Evolutionary conservation across 2,888 invertebrate species (phyloP), one percentile per base, ranked within the genome.

Genomic region (Lycia hirtaria): DNA sequence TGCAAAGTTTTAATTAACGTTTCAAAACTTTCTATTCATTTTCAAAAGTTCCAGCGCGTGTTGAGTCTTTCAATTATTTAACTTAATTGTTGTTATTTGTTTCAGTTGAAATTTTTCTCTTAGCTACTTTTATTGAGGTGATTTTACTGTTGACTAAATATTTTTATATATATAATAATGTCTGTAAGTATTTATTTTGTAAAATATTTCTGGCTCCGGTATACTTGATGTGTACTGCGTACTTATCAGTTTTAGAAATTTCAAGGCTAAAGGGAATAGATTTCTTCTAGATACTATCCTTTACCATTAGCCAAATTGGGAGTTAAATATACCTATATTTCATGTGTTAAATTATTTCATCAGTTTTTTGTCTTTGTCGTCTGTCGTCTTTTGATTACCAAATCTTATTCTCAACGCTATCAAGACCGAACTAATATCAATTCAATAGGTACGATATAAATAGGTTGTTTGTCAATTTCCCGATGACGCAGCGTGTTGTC

Each of bases 381-480:
- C 2, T 28, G n/a, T 4, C 19, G 2, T 19, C 9, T 50, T 41
- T 50, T 14, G 15, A n/a, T 19, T 12, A 1, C 19, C 24, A 28
- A 28, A 35, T 35, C 35, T 28, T 20, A 28, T n/a, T 44, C 28
- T 20, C 6, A 22, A 20, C 19, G 4, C 19, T 53, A 44, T 35
- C 45, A 22, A 41, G 33, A n/a, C 33, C 47, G 26, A 20, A 24
- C 32, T 30, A 40, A 38, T 20, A 38, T 45, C 44, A 45, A 41
- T 33, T 47, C 22, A 15, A 44, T 57, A 53, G 50, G 64, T 67
- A 53, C 62, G 71, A 17, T 71, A 76, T 78, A 80, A 77, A 48
- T 73, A 76, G 71, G 76, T 80, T 86, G 80, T 87, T 87, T 85
- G 83, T 84, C 82, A 83, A 85, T 85, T 83, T 87, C 68, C 74